These are phyloP conservation scores for Drosophila malerkotliana DNA, from an alignment of 1,140 invertebrate species.

Conservation along the genomic window DNA sequence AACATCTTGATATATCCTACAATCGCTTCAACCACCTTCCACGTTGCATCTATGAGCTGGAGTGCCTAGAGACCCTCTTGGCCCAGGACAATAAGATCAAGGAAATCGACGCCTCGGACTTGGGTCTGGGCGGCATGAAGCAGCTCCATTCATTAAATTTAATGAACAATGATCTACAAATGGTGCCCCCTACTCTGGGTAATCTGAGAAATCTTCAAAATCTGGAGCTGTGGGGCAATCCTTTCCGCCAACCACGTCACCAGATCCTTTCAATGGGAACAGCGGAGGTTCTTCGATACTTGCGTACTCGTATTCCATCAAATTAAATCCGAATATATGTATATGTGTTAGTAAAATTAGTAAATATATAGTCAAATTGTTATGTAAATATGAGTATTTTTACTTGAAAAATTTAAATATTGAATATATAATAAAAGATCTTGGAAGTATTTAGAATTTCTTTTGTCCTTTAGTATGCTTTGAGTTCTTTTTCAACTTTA, in stretches of 20 bases:
- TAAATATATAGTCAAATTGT: background rate
- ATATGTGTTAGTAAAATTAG: too few species aligned
- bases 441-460: too few species aligned
- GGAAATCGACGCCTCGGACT: conserved; percentile 87
- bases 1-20: conserved; percentile 51
- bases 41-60: conserved; percentile 46
- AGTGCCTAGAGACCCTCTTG: conserved; percentile 21
- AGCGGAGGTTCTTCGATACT: conserved; percentile 90
- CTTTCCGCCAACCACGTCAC: conserved; percentile 92
- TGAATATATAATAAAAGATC: too few species aligned
- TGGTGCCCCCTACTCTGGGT: conserved; percentile 92
- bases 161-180: conserved; percentile 91
- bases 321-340: background rate
- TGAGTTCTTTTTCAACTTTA: too few species aligned
- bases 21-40: conserved; percentile 53
- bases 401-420: background rate
- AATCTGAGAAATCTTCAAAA: conserved; percentile 89
- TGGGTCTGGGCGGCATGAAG: conserved; percentile 87
- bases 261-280: conserved; percentile 93
- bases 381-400: conserved; percentile 1
- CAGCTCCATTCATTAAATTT: conserved; percentile 90
- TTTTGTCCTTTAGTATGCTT: background rate
- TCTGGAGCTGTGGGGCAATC: conserved; percentile 91
- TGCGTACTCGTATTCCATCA: conserved; percentile 90
- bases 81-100: conserved; percentile 88